Conservation (phyloP, 2,888 invertebrate genomes). For the Ochropleura plecta region DNA sequence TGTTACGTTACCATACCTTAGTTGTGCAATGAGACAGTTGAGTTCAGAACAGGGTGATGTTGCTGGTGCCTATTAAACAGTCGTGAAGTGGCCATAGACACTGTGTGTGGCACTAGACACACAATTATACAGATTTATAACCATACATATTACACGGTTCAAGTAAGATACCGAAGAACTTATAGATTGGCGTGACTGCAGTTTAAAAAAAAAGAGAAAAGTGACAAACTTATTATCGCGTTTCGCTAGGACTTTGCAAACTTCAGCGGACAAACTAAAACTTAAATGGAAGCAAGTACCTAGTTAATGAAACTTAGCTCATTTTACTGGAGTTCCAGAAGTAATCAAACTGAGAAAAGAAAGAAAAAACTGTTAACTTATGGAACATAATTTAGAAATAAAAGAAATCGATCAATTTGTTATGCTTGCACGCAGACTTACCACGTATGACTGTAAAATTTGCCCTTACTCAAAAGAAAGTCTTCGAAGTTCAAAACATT, state of each 20-base stretch:
- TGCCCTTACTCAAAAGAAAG: neutral
- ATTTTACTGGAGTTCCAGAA: constrained; percentile 17
- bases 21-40: constrained; percentile 44
- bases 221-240: constrained; percentile 38
- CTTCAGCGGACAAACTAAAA: constrained; percentile 45
- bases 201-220: constrained; percentile 11
- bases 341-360: constrained; percentile 21
- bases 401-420: constrained; percentile 14
- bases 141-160: neutral
- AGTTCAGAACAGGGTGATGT: constrained; percentile 42
- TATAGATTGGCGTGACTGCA: constrained; percentile 4
- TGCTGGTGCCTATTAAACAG: constrained; percentile 9
- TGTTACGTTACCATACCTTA: constrained; percentile 46
- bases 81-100: neutral
- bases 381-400: neutral
- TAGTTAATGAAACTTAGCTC: constrained; percentile 28
- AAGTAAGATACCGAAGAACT: neutral
- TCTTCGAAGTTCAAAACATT: neutral
- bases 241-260: constrained; percentile 25
- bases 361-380: constrained; percentile 16
- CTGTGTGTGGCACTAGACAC: no score
- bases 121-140: constrained; percentile 18
- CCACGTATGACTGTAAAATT: neutral
- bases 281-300: constrained; percentile 20
- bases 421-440: neutral